These are phyloP conservation scores for Lasioglossum calceatum DNA, from an alignment of 2,888 invertebrate species.

Conservation along the genomic window DNA sequence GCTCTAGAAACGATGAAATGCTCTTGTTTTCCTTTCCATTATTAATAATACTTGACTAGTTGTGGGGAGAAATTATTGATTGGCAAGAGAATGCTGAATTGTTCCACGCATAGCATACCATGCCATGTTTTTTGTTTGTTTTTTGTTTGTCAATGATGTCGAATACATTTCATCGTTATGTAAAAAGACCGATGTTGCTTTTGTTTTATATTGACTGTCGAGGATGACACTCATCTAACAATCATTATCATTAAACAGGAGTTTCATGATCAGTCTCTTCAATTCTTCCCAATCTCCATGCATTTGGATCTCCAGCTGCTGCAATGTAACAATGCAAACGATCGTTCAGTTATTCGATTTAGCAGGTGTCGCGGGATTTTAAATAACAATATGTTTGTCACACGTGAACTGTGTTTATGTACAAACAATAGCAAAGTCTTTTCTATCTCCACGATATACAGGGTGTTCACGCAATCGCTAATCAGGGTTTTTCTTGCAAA, in stretches of 20 bases:
- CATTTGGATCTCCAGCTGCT: conserved; percentile 90
- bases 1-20: conserved; percentile 62
- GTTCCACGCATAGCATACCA: conserved; percentile 65
- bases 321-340: conserved; percentile 57
- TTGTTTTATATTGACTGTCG: conserved; percentile 71
- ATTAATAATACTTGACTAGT: conserved; percentile 67
- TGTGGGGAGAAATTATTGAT: conserved; percentile 63
- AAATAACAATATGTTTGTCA: conserved; percentile 12
- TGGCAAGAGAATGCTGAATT: conserved; percentile 72
- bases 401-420: not conserved
- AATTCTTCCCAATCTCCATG: conserved; percentile 92
- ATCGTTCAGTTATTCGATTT: conserved; percentile 37
- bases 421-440: conserved; percentile 20
- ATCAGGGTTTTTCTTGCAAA: not conserved
- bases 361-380: not conserved
- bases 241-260: conserved; percentile 87
- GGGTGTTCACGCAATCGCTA: not conserved
- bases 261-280: conserved; percentile 93
- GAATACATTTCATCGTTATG: conserved; percentile 54
- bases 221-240: conserved; percentile 71
- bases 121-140: conserved; percentile 48
- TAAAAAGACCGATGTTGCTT: conserved; percentile 70
- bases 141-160: conserved; percentile 30
- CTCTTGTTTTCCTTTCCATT: conserved; percentile 31
- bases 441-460: not conserved